phyloP scores from a whole-genome alignment of 2,797 vertebrate species.

The Discoglossus pictus region DNA sequence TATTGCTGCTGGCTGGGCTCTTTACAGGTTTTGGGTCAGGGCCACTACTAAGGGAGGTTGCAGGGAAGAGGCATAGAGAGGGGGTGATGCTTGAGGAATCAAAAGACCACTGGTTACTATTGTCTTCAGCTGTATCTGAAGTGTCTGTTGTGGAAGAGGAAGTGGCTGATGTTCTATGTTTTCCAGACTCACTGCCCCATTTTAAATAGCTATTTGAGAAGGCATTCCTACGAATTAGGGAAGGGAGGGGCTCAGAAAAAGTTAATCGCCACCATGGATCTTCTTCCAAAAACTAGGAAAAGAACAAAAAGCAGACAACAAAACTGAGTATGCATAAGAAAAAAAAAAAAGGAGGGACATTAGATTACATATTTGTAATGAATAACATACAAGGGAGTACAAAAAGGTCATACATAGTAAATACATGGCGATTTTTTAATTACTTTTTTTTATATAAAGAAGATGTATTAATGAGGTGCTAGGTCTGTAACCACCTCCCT shows the following conservation, averaged over 20 bases:
- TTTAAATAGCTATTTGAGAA: conserved; percentile 64
- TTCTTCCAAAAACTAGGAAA: conserved; percentile 66
- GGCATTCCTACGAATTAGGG: conserved; percentile 63
- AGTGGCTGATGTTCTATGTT: conserved; percentile 53
- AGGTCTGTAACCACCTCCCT: too few relatives aligned
- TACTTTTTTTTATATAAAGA: too few relatives aligned
- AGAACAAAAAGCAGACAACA: conserved; percentile 14
- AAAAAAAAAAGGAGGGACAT: background rate
- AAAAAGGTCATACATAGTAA: too few relatives aligned
- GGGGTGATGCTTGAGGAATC: conserved; percentile 63
- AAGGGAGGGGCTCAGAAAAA: conserved; percentile 66
- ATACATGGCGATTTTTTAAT: too few relatives aligned
- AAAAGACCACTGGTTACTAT: conserved; percentile 62
- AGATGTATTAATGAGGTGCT: too few relatives aligned
- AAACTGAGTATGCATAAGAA: conserved; percentile 20
- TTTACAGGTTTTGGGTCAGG: conserved; percentile 67
- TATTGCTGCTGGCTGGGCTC: conserved; percentile 55
- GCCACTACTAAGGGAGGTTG: conserved; percentile 62
- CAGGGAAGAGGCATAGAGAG: conserved; percentile 61
- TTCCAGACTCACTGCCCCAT: conserved; percentile 61
- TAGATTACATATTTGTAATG: background rate
- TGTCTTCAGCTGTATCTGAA: conserved; percentile 62
- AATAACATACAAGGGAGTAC: background rate
- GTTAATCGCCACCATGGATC: conserved; percentile 69
- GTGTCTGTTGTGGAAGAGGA: conserved; percentile 58